A percentile compares a stretch with the other conserved stretches of the same genome.
Evolutionary conservation across 2,888 invertebrate species (phyloP).

Genomic region (Dynastes hyllus): DNA sequence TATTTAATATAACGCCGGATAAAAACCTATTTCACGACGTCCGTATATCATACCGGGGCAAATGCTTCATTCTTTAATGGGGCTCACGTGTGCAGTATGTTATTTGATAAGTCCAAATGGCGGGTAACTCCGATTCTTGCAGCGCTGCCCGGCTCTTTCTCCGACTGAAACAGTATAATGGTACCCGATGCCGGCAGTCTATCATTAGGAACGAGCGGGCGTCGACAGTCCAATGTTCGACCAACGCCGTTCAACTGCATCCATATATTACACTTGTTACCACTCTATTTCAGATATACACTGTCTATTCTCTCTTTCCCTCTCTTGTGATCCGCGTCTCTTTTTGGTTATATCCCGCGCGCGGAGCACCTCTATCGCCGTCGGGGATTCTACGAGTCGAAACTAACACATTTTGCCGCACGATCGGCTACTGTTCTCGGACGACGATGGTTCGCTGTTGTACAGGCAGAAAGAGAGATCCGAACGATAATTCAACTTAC

Average conservation of each 20-base stretch:
- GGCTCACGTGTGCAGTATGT: conserved; percentile 50
- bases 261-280: conserved; percentile 63
- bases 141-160: conserved; percentile 24
- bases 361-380: conserved; percentile 10
- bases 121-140: conserved; percentile 34
- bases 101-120: conserved; percentile 49
- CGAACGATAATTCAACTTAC: conserved; percentile 51
- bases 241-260: conserved; percentile 50
- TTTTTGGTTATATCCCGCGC: neutral
- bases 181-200: conserved; percentile 39
- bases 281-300: conserved; percentile 60
- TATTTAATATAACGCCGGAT: conserved; percentile 42
- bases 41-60: conserved; percentile 35
- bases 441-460: neutral
- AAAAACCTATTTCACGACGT: conserved; percentile 36
- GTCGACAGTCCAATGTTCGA: conserved; percentile 48
- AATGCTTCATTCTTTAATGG: conserved; percentile 45
- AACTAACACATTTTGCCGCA: conserved; percentile 18
- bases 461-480: conserved; percentile 35
- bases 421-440: conserved; percentile 14
- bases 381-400: conserved; percentile 1
- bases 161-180: conserved; percentile 34
- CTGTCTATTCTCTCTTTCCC: conserved; percentile 24
- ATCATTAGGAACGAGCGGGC: conserved; percentile 43
- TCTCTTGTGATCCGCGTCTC: conserved; percentile 5